A percentile compares a stretch with the other conserved stretches of the same genome.
Evolutionary conservation across 2,113 vertebrate species (phyloP).

Genomic region (Tiliqua scincoides): DNA sequence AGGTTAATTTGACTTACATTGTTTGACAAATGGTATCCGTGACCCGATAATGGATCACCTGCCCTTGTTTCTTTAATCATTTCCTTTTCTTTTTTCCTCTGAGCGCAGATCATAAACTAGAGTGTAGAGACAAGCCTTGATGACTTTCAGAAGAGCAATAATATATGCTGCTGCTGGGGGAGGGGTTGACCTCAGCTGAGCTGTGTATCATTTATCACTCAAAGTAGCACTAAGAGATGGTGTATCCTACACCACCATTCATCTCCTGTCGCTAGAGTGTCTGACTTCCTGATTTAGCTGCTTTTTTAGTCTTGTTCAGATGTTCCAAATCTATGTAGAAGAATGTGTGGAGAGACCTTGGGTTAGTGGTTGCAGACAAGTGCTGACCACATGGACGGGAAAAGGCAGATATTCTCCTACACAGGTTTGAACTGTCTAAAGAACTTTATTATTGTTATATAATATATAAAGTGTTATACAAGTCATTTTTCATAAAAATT

Average conservation of each 20-base stretch:
- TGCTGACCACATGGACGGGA: no score
- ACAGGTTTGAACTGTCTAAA: no score
- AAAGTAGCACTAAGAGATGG: background rate
- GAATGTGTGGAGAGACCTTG: no score
- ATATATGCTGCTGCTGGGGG: background rate
- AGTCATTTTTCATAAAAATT: background rate
- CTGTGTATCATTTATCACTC: background rate
- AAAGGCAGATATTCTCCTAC: no score
- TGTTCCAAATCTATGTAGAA: no score
- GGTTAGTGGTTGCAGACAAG: no score
- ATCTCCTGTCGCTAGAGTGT: background rate
- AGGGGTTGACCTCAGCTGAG: background rate
- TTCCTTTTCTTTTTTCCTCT: background rate
- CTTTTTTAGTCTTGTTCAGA: no score
- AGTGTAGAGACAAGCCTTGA: background rate
- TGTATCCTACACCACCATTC: background rate
- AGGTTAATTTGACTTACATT: conserved; percentile 9
- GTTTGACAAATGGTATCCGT: background rate
- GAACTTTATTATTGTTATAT: no score
- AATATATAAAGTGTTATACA: no score
- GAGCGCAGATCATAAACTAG: background rate
- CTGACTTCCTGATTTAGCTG: background rate
- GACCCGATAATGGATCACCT: background rate
- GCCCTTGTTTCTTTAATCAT: background rate
- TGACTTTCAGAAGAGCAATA: background rate